phyloP scores from a whole-genome alignment of 2,113 vertebrate species.

The Montifringilla adamsi region DNA sequence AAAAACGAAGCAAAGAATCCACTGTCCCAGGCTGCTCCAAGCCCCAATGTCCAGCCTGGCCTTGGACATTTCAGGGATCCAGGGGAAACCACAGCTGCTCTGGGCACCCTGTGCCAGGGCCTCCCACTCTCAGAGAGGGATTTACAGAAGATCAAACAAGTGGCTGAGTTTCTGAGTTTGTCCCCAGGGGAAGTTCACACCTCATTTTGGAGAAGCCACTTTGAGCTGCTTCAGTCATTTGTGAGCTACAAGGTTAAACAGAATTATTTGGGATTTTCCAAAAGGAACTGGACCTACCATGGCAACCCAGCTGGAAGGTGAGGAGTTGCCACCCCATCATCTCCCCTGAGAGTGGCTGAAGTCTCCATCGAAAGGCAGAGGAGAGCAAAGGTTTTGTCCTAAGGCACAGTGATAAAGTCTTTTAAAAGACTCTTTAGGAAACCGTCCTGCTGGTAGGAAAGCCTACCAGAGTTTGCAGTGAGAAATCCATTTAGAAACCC shows the following conservation, averaged over 20 bases:
- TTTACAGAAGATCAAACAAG: not conserved
- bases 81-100: not conserved
- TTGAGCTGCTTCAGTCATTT: not conserved
- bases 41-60: rapidly evolving
- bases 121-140: rapidly evolving
- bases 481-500: not conserved
- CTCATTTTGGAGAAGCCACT: not conserved
- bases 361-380: not conserved
- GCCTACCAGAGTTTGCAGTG: not conserved
- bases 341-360: rapidly evolving
- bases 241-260: not conserved
- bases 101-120: not conserved
- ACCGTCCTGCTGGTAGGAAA: not conserved
- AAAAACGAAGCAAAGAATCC: not conserved
- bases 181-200: not conserved
- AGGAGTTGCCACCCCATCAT: not conserved
- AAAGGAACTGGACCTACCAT: not conserved
- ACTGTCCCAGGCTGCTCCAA: not conserved
- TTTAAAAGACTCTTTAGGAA: not conserved
- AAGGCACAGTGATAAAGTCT: not conserved
- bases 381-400: not conserved
- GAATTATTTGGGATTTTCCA: not conserved
- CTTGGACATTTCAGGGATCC: not conserved
- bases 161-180: not conserved
- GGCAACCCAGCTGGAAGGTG: not conserved